Percentiles rank a stretch among this genome's conserved stretches.
Conservation (phyloP, 2,113 vertebrate genomes). For the Lophochroa leadbeateri region DNA sequence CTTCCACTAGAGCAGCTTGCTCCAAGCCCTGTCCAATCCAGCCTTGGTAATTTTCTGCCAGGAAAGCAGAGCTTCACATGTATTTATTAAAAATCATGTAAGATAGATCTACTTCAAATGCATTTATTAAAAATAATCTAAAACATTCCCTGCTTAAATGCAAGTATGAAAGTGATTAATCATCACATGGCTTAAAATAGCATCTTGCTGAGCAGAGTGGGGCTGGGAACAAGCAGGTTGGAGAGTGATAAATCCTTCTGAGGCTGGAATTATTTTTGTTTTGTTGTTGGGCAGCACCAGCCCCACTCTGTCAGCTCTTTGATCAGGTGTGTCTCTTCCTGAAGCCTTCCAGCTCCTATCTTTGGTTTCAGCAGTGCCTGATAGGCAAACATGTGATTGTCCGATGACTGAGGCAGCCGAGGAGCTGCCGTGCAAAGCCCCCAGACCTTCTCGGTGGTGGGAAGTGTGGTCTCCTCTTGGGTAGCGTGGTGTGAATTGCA, state of each 20-base stretch:
- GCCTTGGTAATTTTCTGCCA: background rate
- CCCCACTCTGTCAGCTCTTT: background rate
- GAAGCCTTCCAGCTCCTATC: background rate
- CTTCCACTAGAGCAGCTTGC: background rate
- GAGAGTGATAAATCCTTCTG: background rate
- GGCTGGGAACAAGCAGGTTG: background rate
- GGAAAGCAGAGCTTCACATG: background rate
- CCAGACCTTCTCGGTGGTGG: background rate
- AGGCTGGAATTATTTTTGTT: background rate
- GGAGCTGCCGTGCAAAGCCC: background rate
- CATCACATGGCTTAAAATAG: background rate
- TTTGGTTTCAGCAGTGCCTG: background rate
- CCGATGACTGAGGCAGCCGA: background rate
- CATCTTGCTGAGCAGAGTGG: background rate
- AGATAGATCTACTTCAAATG: background rate
- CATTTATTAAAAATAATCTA: constrained; percentile 11
- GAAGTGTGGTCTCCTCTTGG: fast-evolving
- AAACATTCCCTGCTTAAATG: background rate
- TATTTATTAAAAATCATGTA: background rate
- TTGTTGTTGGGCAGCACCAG: background rate
- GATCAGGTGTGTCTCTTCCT: background rate
- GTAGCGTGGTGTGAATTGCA: background rate
- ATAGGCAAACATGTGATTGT: background rate
- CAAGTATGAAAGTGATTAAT: constrained; percentile 11
- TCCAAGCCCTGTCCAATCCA: background rate